phyloP scores from a whole-genome alignment of 2,797 vertebrate species.

The Coilia nasus region DNA sequence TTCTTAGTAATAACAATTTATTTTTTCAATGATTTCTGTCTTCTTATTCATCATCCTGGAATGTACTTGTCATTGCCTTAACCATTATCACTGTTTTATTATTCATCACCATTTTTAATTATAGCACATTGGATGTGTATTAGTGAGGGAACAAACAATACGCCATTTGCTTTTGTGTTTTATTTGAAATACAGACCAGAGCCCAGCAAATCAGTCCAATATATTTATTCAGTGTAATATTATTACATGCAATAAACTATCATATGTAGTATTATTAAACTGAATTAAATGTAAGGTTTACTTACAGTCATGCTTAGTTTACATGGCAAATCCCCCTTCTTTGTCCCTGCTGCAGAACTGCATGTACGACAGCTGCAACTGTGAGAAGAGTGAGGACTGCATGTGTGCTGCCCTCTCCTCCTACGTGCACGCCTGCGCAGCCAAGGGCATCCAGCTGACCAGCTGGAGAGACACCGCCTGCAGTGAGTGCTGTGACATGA shows the following conservation, averaged over 20 bases:
- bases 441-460: constrained; percentile 62
- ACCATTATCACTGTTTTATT: too few relatives aligned
- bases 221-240: not conserved
- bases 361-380: constrained; percentile 77
- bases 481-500: constrained; percentile 62
- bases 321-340: not conserved
- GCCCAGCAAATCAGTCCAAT: too few relatives aligned
- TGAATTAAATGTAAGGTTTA: too few relatives aligned
- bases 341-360: constrained; percentile 64
- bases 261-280: too few relatives aligned
- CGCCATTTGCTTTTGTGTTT: not conserved
- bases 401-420: constrained; percentile 78
- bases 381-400: constrained; percentile 74
- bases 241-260: not conserved
- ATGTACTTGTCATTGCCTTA: too few relatives aligned
- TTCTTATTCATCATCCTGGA: not conserved
- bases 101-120: too few relatives aligned
- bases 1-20: too few relatives aligned
- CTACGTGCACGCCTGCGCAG: constrained; percentile 74
- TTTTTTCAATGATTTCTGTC: not conserved
- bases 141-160: too few relatives aligned
- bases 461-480: constrained; percentile 73
- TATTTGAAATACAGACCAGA: too few relatives aligned
- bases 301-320: not conserved
- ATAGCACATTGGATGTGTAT: too few relatives aligned